These are phyloP conservation scores for Metacarcinus magister DNA, from an alignment of 2,888 invertebrate genomes.

Conservation along the genomic window DNA sequence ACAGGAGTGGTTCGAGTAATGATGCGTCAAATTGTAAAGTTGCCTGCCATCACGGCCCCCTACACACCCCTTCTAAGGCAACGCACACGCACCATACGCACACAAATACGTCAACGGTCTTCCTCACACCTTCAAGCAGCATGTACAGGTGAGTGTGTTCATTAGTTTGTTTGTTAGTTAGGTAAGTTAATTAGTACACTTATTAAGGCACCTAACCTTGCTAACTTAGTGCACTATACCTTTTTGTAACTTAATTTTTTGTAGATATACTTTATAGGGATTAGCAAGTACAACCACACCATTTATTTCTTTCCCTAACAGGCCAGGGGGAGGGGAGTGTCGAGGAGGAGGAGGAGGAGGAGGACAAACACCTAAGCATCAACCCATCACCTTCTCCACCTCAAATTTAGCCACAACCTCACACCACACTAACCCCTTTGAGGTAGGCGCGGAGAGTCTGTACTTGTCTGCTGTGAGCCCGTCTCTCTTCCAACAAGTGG, in stretches of 20 bases:
- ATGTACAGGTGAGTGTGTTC: constrained; percentile 45
- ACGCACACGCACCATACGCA: not conserved
- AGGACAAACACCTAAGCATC: constrained; percentile 65
- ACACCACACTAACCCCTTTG: constrained; percentile 77
- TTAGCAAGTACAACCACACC: too few species aligned
- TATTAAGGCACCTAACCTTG: not conserved
- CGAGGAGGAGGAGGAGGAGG: constrained; percentile 49
- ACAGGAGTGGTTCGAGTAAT: constrained; percentile 16
- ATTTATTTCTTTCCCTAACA: not conserved
- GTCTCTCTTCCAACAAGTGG: constrained; percentile 78
- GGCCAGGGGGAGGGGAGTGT: constrained; percentile 31
- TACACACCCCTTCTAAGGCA: constrained; percentile 65
- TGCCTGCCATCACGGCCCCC: not conserved
- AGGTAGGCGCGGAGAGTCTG: constrained; percentile 72
- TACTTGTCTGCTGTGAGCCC: constrained; percentile 81
- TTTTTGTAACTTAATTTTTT: too few species aligned
- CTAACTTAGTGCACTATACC: too few species aligned
- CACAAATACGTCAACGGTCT: constrained; percentile 33
- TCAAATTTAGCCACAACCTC: not conserved
- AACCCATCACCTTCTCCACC: not conserved
- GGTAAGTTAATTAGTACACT: not conserved
- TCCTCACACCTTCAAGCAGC: constrained; percentile 69
- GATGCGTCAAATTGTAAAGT: constrained; percentile 8
- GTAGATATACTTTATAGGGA: too few species aligned
- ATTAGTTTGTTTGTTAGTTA: not conserved